Evolutionary conservation across 2,888 invertebrate genomes (phyloP), one percentile per base, ranked within the genome.

Genomic region (Phanerotoma sp.): DNA sequence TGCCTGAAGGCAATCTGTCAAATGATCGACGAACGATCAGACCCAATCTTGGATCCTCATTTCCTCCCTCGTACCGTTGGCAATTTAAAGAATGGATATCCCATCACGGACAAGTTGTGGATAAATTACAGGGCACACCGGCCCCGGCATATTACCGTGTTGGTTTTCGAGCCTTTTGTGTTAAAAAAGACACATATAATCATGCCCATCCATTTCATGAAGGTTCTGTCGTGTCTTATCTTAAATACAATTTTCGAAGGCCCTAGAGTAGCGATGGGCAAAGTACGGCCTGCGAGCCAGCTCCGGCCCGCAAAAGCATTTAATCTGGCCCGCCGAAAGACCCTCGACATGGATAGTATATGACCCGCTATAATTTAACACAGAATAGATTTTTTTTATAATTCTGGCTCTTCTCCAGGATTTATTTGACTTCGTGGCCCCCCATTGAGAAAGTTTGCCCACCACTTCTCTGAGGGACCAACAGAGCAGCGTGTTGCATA

Each of bases 111-210:
- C 57, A 51, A 57, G 53, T 50, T 47, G 35, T 33, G 37, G 37
- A 62, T 60, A 69, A 73, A 77, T 77, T 77, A 77, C 75, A 77
- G 76, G 77, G 77, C 76, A 68, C 73, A 66, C 63, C 57, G 60
- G 61, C 62, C 61, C 72, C 74, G 71, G 70, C 77, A 73, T 73
- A 76, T 76, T 76, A 74, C 75, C 74, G 77, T 77, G 77, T 77
- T 77, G 77, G 77, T 77, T 77, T 77, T 77, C 77, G 77, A 77
- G 77, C 77, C 77, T 77, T 77, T 77, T 77, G 77, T 75, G 77
- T 75, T 77, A 75, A 75, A 60, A 76, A 76, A 76, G 77, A 76
- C 75, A 73, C 74, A 70, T 74, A 71, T 73, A 77, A 77, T 77
- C 76, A 75, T 74, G 66, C 60, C 62, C 62, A 53, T 51, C 38